phyloP scores from a whole-genome alignment of 2,797 vertebrate species.

The Malurus splendens region DNA sequence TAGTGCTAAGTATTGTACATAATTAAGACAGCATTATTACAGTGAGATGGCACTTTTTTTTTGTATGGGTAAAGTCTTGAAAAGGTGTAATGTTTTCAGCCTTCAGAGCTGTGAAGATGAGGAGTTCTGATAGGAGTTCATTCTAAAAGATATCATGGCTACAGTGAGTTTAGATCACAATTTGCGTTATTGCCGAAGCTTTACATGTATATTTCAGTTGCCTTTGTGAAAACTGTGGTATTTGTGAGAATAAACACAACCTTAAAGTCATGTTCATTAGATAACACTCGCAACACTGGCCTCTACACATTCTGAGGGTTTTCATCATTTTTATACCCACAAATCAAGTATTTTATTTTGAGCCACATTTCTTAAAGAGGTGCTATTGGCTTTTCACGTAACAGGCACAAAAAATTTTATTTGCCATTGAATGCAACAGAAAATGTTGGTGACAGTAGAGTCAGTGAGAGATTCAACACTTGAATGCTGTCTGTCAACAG shows the following conservation, averaged over 20 bases:
- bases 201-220: background rate
- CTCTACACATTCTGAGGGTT: background rate
- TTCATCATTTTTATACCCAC: background rate
- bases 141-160: background rate
- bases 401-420: background rate
- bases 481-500: background rate
- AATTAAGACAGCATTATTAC: slow-evolving; percentile 57
- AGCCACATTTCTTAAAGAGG: background rate
- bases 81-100: slow-evolving; percentile 34
- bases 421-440: background rate
- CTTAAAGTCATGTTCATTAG: background rate
- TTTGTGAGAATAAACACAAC: background rate
- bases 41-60: slow-evolving; percentile 44
- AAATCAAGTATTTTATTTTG: background rate
- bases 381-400: background rate
- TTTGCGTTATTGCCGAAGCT: background rate
- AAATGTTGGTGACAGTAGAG: background rate
- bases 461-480: background rate
- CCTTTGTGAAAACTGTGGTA: background rate
- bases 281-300: background rate
- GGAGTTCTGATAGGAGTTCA: background rate
- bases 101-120: slow-evolving; percentile 22
- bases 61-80: background rate
- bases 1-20: slow-evolving; percentile 53
- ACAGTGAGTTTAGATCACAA: background rate